A percentile compares a stretch with the other conserved stretches of the same genome.
Evolutionary conservation across 1,140 invertebrate genomes (phyloP).

Genomic region (Phenacoccus solenopsis): DNA sequence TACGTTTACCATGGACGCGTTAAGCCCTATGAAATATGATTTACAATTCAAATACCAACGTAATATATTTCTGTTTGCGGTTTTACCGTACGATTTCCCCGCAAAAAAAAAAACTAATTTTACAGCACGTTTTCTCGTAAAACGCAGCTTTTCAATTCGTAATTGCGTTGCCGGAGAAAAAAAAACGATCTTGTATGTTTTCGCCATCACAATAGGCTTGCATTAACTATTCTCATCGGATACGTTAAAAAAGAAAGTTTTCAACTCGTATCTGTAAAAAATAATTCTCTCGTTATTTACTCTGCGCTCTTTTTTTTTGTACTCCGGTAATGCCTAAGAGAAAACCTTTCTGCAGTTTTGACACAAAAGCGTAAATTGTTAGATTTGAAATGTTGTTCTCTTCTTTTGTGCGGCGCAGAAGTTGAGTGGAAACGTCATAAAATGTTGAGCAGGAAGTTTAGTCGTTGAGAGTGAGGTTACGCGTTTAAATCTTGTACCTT

Average conservation of each 20-base stretch:
- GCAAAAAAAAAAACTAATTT: neutral
- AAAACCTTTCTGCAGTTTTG: conserved; percentile 1
- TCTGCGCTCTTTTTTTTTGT: neutral
- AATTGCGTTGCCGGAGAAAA: neutral
- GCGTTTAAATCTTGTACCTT: too few relatives aligned
- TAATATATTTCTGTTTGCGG: neutral
- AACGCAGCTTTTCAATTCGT: neutral
- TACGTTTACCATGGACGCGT: too few relatives aligned
- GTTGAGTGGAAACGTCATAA: neutral
- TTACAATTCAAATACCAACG: neutral
- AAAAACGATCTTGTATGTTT: neutral
- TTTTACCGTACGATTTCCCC: neutral
- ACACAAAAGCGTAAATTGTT: conserved; percentile 2
- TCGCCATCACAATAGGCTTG: neutral
- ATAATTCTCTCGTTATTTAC: neutral
- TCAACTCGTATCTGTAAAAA: neutral
- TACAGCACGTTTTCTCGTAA: neutral
- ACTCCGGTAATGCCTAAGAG: neutral
- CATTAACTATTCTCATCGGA: conserved; percentile 1
- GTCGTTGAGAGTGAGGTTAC: too few relatives aligned
- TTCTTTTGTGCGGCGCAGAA: neutral
- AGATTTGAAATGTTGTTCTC: neutral
- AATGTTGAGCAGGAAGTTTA: neutral
- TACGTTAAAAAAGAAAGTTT: conserved; percentile 3
- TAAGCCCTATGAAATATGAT: too few relatives aligned